Base-by-base conservation (phyloP, 2,113 vertebrate species). In the Pionites leucogaster region DNA sequence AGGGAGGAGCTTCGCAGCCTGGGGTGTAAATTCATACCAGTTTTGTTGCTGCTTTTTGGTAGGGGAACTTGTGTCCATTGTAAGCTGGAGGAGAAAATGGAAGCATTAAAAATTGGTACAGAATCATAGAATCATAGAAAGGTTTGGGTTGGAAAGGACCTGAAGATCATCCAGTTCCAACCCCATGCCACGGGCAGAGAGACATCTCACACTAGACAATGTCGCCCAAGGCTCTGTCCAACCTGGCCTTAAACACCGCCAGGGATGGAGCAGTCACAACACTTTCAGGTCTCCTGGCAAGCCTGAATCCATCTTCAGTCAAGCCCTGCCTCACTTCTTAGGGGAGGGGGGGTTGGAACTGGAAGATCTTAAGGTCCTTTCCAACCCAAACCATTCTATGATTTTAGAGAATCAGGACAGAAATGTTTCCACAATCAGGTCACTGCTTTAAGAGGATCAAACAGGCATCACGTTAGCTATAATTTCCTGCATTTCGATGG, bases 381-480 rank as follows among this genome's bases (percentile, higher is more conserved):
- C 57, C 57, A 59, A 59, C 33, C 57, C 33, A 35, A 59, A 35
- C 57, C 33, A 2, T 23, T 24, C 55, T n/a, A 59, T 59, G 55
- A n/a, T 86, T 96, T 90, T 47, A 78, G 59, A 72, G 71, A 83
- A 95, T 80, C 5, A 52, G 31, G 70, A 63, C 42, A 77, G 37
- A 90, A 86, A 78, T 63, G 46, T 88, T 95, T 67, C 50, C 35
- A 60, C 85, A 93, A 81, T 95, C 85, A 80, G 93, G 90, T 90
- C 90, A 88, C 65, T 76, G 95, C 80, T 25, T 68, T 96, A 95
- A 92, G 95, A 93, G 93, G 96, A 94, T 96, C 88, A 94, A 89
- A 52, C 22, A 75, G 47, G 52, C 88, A 87, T 92, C 90, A 65
- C 1, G n/a, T 57, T 92, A 88, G 86, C 86, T 92, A 77, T 92